Base-by-base conservation (phyloP, 1,140 invertebrate species). In the Micrasema longulum region DNA sequence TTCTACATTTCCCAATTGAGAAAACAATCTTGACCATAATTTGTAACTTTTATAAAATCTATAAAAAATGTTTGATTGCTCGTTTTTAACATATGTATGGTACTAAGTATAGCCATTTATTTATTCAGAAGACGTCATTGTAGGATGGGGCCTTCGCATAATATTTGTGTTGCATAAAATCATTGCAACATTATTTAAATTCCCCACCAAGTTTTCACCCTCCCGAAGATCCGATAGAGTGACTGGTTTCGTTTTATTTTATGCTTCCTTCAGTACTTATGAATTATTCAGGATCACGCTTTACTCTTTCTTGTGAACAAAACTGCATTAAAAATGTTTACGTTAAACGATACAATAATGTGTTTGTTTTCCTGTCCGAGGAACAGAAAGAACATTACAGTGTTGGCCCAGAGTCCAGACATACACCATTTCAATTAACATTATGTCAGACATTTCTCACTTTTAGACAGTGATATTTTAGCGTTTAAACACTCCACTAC, bases 271-370 rank as follows among this genome's bases (percentile, higher is more conserved):
- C 55, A 60, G n/a, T 60, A 60, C 55, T 60, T 60, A 60, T 60
- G 55, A 60, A 60, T 60, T 20, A 60, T 60, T 60, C 55, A 60
- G 16, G 55, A 60, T 60, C 55, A 60, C 55, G 55, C 36, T 60
- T 41, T 31, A n/a, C 55, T 38, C 31, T 23, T 20, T 16, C 14
- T 35, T 14, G 35, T 41, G 55, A 60, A 60, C 7, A 41, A 60
- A 60, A 60, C 35, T 60, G 55, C 36, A 60, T 31, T 31, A 60
- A 60, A 43, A 60, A 41, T 38, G 14, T 43, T 43, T 60, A 41
- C 36, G 55, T 38, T 60, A 60, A 60, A 60, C 55, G 55, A 60
- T 60, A 60, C 14, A 60, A 38, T 22, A 60, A 53, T 53, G 23
- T 53, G 50, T 60, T 60, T 60, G 36, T 35, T 22, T 41, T 60